Evolutionary conservation across 2,113 vertebrate species (phyloP).

Genomic region (Lagenorhynchus albirostris): DNA sequence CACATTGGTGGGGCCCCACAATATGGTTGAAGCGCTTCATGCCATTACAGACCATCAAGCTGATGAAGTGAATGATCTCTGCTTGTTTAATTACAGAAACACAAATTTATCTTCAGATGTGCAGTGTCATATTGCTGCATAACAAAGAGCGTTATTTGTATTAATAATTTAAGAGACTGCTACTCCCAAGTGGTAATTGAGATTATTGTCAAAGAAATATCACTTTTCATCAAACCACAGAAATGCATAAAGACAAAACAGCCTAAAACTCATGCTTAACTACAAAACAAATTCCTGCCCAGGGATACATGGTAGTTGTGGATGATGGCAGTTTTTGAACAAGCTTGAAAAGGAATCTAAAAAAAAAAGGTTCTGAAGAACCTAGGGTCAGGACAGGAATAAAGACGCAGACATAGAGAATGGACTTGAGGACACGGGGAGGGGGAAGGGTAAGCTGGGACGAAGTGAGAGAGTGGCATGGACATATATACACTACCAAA

Average conservation of each 20-base stretch:
- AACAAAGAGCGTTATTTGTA: not conserved
- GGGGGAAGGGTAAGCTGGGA: too few species aligned
- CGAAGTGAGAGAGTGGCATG: too few species aligned
- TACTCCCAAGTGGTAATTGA: conserved; percentile 1
- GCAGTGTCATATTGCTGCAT: not conserved
- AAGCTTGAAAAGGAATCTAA: not conserved
- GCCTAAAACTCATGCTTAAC: not conserved
- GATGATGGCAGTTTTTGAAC: not conserved
- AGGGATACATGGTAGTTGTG: not conserved
- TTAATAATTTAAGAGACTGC: conserved; percentile 36
- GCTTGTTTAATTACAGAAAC: conserved; percentile 38
- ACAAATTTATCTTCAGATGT: conserved; percentile 24
- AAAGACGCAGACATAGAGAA: too few species aligned
- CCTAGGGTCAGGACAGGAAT: too few species aligned
- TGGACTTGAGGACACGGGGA: too few species aligned
- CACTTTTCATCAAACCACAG: conserved; percentile 32
- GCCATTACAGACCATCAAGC: not conserved
- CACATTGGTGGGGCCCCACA: not conserved
- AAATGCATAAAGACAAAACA: conserved; percentile 11
- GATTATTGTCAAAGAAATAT: not conserved
- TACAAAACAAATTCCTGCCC: not conserved
- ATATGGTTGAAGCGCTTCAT: not conserved
- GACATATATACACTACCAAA: too few species aligned
- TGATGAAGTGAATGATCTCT: not conserved
- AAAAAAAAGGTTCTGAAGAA: too few species aligned